Conservation (phyloP, 1,140 invertebrate species). For the Cataglyphis hispanica region DNA sequence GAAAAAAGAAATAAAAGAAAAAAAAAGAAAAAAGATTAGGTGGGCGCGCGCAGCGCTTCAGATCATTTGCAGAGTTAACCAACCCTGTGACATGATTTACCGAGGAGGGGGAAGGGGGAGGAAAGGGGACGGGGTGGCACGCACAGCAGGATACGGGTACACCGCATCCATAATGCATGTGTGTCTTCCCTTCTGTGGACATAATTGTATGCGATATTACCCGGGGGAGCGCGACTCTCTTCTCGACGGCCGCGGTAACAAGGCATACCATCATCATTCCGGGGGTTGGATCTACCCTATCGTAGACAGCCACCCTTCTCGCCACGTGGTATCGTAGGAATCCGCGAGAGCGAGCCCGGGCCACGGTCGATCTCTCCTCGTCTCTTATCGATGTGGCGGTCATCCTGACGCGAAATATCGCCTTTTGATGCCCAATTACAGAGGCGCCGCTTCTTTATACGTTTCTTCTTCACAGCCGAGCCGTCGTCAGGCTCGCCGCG, state of each 20-base stretch:
- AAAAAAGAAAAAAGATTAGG: slow-evolving; percentile 17
- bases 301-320: slow-evolving; percentile 60
- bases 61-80: slow-evolving; percentile 84
- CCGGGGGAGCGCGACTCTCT: slow-evolving; percentile 79
- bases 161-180: slow-evolving; percentile 82
- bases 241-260: slow-evolving; percentile 81
- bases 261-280: slow-evolving; percentile 82
- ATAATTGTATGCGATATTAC: slow-evolving; percentile 85
- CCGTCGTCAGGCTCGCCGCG: not conserved
- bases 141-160: not conserved
- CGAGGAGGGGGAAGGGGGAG: slow-evolving; percentile 9
- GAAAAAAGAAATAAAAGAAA: not conserved
- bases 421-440: slow-evolving; percentile 82
- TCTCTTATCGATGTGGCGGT: not conserved
- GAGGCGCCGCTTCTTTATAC: slow-evolving; percentile 73
- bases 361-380: slow-evolving; percentile 16
- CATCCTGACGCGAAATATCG: slow-evolving; percentile 73
- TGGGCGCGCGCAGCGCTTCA: slow-evolving; percentile 53
- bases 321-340: slow-evolving; percentile 41
- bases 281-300: slow-evolving; percentile 34
- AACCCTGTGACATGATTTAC: slow-evolving; percentile 83
- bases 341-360: slow-evolving; percentile 75
- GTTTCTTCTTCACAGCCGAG: slow-evolving; percentile 43
- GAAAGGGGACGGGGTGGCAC: not conserved
- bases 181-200: slow-evolving; percentile 81